Evolutionary conservation across 2,797 vertebrate species (phyloP), one percentile per base, ranked within the genome.

Genomic region (Aselliscus stoliczkanus): DNA sequence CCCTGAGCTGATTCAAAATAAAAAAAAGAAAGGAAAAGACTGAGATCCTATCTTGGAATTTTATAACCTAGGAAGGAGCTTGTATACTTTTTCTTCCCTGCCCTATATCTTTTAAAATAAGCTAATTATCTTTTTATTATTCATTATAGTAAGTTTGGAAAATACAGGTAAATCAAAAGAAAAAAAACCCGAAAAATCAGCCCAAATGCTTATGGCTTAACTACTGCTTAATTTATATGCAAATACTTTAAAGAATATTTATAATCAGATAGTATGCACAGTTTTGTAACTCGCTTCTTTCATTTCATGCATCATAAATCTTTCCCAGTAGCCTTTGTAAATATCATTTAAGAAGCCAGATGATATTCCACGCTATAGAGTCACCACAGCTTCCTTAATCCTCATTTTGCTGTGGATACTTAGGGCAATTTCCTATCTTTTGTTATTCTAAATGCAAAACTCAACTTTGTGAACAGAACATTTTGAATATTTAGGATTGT

Each of bases 241-340:
- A 37, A n/a, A n/a, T 10, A 87, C 58, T 75, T 92, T 76, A 27
- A 82, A 79, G 91, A 25, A 62, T 54, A n/a, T 93, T 73, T 88
- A 58, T 72, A 90, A 76, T 60, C 37, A 81, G n/a, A 42, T 52
- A 81, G 34, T 52, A 56, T 31, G 17, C 37, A 80, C 20, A 54
- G 15, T 84, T 77, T 84, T 84, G 52, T 54, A 85, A 91, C 1
- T 8, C 83, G 44, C 13, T 92, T 75, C n/a, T 95, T 94, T 95
- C 39, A 56, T 93, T 93, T 93, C 64, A 88, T 18, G 85, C 37
- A 58, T 87, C 42, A 52, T 81, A 90, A 90, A 92, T 10, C 42
- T 88, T 91, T 93, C 85, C 65, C 70, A 79, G 34, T 17, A 75
- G 29, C 18, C 75, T 92, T 80, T 87, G 23, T 76, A 56, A 69